Evolutionary conservation across 2,113 vertebrate genomes (phyloP).

Genomic region (Ariopsis seemanni): DNA sequence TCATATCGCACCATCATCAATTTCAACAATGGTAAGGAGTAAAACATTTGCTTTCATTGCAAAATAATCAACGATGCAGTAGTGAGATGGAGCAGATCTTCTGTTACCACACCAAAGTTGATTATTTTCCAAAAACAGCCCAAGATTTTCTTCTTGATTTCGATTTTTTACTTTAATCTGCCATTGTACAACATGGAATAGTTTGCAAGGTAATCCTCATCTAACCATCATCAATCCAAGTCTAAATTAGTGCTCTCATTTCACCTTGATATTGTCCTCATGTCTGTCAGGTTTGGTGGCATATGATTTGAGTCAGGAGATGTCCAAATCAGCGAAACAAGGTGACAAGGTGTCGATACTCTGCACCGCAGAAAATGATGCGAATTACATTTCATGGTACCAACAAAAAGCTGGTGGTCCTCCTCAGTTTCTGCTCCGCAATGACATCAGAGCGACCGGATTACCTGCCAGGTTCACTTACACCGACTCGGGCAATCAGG

Average conservation of each 20-base stretch:
- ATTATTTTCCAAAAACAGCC: background rate
- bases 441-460: background rate
- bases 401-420: constrained; percentile 35
- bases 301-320: background rate
- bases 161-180: too few species aligned
- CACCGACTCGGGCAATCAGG: background rate
- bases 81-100: background rate
- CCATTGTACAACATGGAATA: background rate
- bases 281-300: background rate
- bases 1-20: background rate
- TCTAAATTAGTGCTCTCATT: background rate
- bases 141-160: too few species aligned
- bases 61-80: background rate
- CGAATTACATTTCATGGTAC: constrained; percentile 37
- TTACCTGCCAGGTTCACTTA: constrained; percentile 41
- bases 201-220: background rate
- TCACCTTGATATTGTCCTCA: background rate
- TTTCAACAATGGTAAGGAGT: background rate
- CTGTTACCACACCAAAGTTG: background rate
- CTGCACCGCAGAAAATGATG: constrained; percentile 1
- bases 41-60: background rate
- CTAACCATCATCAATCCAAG: background rate
- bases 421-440: constrained; percentile 25
- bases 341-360: background rate
- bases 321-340: background rate